Conservation (phyloP, 1,140 invertebrate species). For the Heliconius congener region DNA sequence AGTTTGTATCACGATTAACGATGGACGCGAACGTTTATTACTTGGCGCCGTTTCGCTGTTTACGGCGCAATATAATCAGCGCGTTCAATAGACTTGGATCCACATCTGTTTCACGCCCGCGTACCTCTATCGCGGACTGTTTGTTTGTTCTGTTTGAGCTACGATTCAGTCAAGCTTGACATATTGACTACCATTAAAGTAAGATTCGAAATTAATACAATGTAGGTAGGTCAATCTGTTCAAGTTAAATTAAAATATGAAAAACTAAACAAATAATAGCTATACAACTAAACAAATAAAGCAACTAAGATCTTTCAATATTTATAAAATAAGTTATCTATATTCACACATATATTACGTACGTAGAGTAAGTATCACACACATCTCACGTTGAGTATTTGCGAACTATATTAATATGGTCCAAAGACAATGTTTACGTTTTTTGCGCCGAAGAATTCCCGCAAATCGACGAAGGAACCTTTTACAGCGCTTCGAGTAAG, state of each 20-base stretch:
- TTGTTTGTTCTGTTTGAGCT: conserved; percentile 21
- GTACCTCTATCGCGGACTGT: conserved; percentile 26
- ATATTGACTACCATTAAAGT: background rate
- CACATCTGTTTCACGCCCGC: conserved; percentile 37
- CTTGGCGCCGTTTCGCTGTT: conserved; percentile 37
- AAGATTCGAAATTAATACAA: too few species aligned
- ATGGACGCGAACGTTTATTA: conserved; percentile 33
- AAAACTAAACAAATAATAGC: too few species aligned
- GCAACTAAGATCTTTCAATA: too few species aligned
- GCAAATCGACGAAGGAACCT: conserved; percentile 28
- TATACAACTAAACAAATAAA: too few species aligned
- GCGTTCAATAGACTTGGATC: conserved; percentile 35
- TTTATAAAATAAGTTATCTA: background rate
- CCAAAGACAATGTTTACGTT: conserved; percentile 28
- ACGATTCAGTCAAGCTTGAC: background rate
- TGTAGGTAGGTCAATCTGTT: too few species aligned
- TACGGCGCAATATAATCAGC: conserved; percentile 36
- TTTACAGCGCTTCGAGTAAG: conserved; percentile 33
- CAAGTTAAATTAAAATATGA: too few species aligned
- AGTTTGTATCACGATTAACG: conserved; percentile 20
- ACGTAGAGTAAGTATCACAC: background rate
- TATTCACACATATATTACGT: background rate
- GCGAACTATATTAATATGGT: conserved; percentile 19
- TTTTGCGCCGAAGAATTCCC: conserved; percentile 24
- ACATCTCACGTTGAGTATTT: background rate